Percentiles rank a stretch among this genome's conserved stretches.
Evolutionary conservation across 2,113 vertebrate species (phyloP).

Genomic region (Tetrax tetrax): DNA sequence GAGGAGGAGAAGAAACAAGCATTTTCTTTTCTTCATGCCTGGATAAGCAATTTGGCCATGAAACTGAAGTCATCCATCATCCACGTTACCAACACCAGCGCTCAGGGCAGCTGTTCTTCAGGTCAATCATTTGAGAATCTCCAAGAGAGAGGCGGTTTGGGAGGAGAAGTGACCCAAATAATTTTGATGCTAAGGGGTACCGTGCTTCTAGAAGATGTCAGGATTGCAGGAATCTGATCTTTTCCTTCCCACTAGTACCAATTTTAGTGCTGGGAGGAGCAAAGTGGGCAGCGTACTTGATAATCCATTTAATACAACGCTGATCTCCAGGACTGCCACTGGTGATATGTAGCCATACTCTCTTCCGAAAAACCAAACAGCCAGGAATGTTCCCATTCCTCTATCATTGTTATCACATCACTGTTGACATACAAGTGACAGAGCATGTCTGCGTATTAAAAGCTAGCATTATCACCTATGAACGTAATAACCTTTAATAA

Average conservation of each 20-base stretch:
- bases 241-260: background rate
- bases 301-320: background rate
- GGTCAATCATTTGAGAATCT: background rate
- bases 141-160: background rate
- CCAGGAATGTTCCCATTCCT: background rate
- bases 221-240: background rate
- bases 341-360: background rate
- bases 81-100: conserved; percentile 51
- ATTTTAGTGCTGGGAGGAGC: background rate
- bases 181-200: conserved; percentile 40
- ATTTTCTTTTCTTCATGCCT: conserved; percentile 74
- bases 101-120: conserved; percentile 48
- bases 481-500: background rate
- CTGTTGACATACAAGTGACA: background rate
- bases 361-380: background rate
- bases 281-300: background rate
- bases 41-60: conserved; percentile 74
- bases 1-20: background rate
- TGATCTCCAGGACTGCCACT: background rate
- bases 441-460: background rate
- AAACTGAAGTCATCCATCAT: conserved; percentile 71
- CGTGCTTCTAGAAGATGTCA: conserved; percentile 3
- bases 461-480: background rate
- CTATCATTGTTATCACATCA: accelerated
- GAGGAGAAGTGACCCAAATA: conserved; percentile 13